Conservation (phyloP, 2,797 vertebrate genomes). For the Masticophis lateralis region DNA sequence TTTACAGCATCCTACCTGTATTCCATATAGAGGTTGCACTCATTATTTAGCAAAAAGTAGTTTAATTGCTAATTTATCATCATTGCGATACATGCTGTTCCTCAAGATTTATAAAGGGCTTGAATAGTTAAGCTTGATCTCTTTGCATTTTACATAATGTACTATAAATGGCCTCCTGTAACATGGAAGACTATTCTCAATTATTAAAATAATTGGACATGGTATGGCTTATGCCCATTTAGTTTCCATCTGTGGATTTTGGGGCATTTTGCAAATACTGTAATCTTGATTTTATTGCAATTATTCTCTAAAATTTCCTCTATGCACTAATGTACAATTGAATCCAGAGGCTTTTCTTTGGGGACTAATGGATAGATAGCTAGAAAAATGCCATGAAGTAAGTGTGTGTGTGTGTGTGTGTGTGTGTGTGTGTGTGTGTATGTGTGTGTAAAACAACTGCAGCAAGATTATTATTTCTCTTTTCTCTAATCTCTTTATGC, state of each 20-base stretch:
- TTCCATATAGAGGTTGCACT: neutral
- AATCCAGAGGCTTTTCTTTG: neutral
- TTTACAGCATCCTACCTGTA: neutral
- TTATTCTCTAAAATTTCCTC: neutral
- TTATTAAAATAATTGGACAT: neutral
- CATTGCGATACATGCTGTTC: neutral
- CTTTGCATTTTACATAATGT: neutral
- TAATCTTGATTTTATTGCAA: neutral
- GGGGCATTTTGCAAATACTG: neutral
- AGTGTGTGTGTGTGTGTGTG: neutral
- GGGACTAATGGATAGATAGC: neutral
- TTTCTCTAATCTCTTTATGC: neutral
- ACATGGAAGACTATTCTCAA: neutral
- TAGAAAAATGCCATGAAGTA: neutral
- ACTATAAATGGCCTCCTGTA: neutral
- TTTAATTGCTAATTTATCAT: neutral
- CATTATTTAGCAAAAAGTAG: neutral
- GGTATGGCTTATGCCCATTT: neutral
- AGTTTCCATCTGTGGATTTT: neutral
- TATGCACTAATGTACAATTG: neutral
- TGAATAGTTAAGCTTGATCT: neutral
- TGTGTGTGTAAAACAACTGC: neutral
- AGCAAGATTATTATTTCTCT: neutral
- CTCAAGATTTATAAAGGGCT: neutral
- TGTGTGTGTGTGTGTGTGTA: neutral